A percentile compares a stretch with the other conserved stretches of the same genome.
Evolutionary conservation across 2,113 vertebrate species (phyloP).

Genomic region (Anser brachyrhynchus): DNA sequence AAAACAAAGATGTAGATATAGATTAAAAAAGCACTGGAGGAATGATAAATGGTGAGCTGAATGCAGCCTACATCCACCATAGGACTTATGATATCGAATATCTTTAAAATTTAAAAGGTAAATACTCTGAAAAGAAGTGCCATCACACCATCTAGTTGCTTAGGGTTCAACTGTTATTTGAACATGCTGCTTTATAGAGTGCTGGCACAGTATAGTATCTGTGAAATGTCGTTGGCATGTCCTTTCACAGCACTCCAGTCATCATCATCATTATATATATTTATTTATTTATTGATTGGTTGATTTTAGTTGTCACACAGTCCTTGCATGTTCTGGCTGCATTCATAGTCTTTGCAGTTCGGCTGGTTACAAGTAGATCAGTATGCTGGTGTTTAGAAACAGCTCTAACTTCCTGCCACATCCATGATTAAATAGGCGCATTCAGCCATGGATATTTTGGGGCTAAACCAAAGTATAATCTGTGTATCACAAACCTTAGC

Average conservation of each 20-base stretch:
- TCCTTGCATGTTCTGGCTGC: neutral
- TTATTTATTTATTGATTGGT: no score
- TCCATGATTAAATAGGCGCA: neutral
- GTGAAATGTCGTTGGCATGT: rapidly evolving
- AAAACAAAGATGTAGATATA: neutral
- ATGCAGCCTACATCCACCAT: neutral
- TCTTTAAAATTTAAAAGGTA: neutral
- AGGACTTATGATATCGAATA: neutral
- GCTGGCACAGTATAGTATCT: neutral
- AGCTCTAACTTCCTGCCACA: neutral
- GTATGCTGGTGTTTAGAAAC: neutral
- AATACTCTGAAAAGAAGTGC: neutral
- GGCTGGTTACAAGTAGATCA: neutral
- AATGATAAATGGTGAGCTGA: neutral
- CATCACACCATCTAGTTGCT: neutral
- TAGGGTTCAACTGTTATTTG: neutral
- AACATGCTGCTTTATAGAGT: neutral
- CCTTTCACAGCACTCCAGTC: neutral
- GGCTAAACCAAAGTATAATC: neutral
- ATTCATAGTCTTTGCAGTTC: neutral
- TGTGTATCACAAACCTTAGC: neutral
- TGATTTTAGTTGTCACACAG: no score
- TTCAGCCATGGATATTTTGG: neutral
- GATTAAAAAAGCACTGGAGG: neutral
- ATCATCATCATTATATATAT: neutral